Conservation (phyloP, 2,797 vertebrate genomes). For the Sebastolobus altivelis region DNA sequence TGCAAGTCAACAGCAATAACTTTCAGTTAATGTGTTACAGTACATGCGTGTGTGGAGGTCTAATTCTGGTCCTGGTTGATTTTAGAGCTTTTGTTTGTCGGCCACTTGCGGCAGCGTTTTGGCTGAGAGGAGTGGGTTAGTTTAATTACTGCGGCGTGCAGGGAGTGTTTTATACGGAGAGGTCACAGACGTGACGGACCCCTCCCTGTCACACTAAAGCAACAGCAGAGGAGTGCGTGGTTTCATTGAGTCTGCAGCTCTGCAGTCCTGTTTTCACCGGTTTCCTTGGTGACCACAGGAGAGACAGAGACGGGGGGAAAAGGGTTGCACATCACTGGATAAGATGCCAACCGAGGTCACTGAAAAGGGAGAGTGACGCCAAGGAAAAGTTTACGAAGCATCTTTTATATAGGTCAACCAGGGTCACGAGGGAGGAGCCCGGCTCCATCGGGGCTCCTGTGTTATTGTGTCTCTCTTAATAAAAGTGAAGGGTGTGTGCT, state of each 20-base stretch:
- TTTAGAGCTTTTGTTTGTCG: conserved; percentile 60
- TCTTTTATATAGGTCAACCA: conserved; percentile 52
- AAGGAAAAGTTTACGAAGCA: conserved; percentile 61
- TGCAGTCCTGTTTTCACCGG: conserved; percentile 48
- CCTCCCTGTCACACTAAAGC: conserved; percentile 66
- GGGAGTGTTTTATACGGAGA: conserved; percentile 65
- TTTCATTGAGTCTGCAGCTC: conserved; percentile 48
- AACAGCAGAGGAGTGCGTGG: conserved; percentile 37
- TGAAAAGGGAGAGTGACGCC: conserved; percentile 39
- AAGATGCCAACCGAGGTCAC: conserved; percentile 34
- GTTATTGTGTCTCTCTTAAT: conserved; percentile 73
- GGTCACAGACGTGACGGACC: conserved; percentile 66
- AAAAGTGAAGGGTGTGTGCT: conserved; percentile 69
- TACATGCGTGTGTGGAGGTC: conserved; percentile 12
- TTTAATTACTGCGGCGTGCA: conserved; percentile 67
- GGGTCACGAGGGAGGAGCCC: conserved; percentile 50
- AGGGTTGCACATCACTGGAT: conserved; percentile 38
- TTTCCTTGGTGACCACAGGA: conserved; percentile 51
- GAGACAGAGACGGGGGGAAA: conserved; percentile 13
- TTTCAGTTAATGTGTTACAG: conserved; percentile 24
- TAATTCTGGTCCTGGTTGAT: conserved; percentile 58
- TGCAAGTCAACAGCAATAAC: conserved; percentile 43
- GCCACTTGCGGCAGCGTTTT: conserved; percentile 39
- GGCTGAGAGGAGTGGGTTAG: conserved; percentile 38
- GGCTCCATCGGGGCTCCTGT: conserved; percentile 30